Evolutionary conservation across 2,113 vertebrate genomes (phyloP).

Genomic region (Myanophis thanlyinensis): DNA sequence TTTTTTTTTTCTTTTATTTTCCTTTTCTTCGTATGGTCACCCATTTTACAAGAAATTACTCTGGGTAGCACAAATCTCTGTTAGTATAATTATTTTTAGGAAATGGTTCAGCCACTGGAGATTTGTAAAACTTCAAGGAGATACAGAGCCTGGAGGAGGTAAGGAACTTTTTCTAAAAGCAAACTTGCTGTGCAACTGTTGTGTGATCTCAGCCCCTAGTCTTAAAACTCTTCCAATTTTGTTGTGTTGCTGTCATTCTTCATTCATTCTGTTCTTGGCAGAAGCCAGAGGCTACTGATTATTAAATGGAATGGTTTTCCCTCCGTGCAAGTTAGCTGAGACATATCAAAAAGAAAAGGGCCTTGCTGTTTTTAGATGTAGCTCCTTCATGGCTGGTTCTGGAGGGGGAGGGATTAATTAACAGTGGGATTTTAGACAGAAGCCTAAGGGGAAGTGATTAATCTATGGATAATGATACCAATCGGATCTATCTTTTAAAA

Average conservation of each 20-base stretch:
- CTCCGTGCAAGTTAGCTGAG: not conserved
- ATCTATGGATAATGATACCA: not conserved
- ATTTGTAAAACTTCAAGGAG: slow-evolving; percentile 22
- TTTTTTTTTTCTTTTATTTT: no score
- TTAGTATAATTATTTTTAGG: slow-evolving; percentile 26
- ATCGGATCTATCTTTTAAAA: not conserved
- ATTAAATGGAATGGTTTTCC: not conserved
- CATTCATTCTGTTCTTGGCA: not conserved
- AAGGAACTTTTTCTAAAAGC: slow-evolving; percentile 18
- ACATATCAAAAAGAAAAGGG: not conserved
- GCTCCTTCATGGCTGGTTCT: not conserved
- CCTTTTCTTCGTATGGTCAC: no score
- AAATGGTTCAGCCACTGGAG: slow-evolving; percentile 40
- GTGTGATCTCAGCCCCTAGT: not conserved
- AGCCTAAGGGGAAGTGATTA: not conserved
- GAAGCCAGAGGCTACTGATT: not conserved
- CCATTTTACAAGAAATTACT: no score
- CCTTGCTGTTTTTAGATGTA: not conserved
- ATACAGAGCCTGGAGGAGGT: not conserved
- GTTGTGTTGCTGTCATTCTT: not conserved
- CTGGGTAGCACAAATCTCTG: not conserved
- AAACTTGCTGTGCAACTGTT: not conserved
- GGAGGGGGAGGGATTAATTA: not conserved
- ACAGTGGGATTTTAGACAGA: not conserved
- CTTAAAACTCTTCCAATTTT: slow-evolving; percentile 2